These are phyloP conservation scores for Crypturellus tataupa DNA, from an alignment of 2,797 vertebrate species.

Conservation along the genomic window DNA sequence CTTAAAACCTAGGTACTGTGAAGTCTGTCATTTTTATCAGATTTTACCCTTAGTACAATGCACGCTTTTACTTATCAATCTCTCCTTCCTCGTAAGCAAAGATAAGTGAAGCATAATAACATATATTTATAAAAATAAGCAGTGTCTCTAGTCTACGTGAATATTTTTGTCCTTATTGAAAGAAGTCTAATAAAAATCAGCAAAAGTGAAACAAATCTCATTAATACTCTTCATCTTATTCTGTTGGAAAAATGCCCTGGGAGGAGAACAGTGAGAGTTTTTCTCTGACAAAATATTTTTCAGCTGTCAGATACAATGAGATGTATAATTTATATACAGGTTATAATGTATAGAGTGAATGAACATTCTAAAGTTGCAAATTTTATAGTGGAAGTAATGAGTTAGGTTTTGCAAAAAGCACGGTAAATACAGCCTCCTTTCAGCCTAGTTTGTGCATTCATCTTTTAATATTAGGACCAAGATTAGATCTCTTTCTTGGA, in stretches of 20 bases:
- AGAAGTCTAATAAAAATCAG: slow-evolving; percentile 7
- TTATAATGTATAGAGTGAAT: neutral
- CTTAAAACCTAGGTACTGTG: neutral
- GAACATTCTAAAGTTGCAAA: slow-evolving; percentile 20
- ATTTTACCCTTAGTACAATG: neutral
- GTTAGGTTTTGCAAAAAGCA: neutral
- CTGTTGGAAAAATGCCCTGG: neutral
- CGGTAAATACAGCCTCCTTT: neutral
- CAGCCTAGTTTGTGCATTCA: neutral
- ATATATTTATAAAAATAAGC: neutral
- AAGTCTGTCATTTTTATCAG: neutral
- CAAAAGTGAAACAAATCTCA: neutral
- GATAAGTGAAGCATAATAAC: neutral
- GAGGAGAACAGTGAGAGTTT: neutral
- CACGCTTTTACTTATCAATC: neutral
- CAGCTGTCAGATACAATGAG: slow-evolving; percentile 1
- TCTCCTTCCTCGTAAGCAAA: neutral
- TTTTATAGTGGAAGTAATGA: slow-evolving; percentile 1
- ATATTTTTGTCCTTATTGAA: neutral
- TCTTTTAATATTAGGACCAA: slow-evolving; percentile 52
- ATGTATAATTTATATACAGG: neutral
- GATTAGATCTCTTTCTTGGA: slow-evolving; percentile 47
- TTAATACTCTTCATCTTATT: neutral
- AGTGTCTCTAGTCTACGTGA: neutral
- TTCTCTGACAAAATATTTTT: slow-evolving; percentile 13